Conservation (phyloP, 1,140 invertebrate species). For the Limonius californicus region DNA sequence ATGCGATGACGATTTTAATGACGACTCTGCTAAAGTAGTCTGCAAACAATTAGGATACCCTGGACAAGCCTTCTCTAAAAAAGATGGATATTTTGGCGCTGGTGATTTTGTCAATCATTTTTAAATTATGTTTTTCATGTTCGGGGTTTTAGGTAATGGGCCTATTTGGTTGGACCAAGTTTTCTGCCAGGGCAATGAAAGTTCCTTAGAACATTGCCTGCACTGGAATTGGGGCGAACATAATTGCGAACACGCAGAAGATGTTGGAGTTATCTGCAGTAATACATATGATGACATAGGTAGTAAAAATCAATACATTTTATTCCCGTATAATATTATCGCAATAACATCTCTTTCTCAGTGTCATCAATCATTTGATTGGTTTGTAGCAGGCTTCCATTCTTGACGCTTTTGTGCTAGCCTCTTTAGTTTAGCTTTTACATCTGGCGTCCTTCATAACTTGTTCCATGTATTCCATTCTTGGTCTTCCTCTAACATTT, state of each 20-base stretch:
- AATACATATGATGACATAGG: neutral
- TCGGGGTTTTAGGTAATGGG: conserved; percentile 52
- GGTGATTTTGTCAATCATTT: conserved; percentile 37
- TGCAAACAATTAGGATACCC: conserved; percentile 61
- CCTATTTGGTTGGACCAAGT: conserved; percentile 75
- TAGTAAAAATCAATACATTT: neutral
- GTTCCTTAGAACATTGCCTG: conserved; percentile 57
- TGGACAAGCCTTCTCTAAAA: conserved; percentile 53
- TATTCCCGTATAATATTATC: neutral
- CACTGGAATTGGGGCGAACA: conserved; percentile 65
- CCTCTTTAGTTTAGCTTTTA: too few species aligned
- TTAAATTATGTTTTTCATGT: neutral
- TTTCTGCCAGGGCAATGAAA: conserved; percentile 66
- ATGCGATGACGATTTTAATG: conserved; percentile 74
- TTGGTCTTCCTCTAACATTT: too few species aligned
- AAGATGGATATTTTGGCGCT: conserved; percentile 50
- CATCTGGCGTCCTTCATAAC: too few species aligned
- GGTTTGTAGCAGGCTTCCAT: too few species aligned
- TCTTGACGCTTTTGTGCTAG: too few species aligned
- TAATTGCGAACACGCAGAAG: conserved; percentile 73
- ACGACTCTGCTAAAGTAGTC: conserved; percentile 61
- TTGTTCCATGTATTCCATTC: too few species aligned
- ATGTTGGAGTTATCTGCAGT: conserved; percentile 64
- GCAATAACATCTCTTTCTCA: too few species aligned
- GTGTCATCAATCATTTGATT: too few species aligned